Evolutionary conservation across 2,113 vertebrate genomes (phyloP).

Genomic region (Microcebus jonahi): DNA sequence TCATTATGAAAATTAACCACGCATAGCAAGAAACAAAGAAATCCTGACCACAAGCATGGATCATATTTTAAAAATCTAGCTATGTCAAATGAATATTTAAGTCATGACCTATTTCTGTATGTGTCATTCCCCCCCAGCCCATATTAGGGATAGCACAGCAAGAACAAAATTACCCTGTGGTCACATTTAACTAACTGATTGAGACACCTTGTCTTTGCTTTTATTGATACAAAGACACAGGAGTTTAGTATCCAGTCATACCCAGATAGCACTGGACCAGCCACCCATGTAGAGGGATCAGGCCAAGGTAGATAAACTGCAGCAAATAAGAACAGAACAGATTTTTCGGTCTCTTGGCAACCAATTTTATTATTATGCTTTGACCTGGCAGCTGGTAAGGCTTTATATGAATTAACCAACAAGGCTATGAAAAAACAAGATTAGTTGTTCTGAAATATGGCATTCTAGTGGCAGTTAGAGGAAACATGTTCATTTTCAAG

Average conservation of each 20-base stretch:
- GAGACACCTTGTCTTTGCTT: slow-evolving; percentile 5
- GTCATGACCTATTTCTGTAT: background rate
- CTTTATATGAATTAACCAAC: slow-evolving; percentile 69
- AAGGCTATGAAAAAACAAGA: slow-evolving; percentile 58
- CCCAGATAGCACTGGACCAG: background rate
- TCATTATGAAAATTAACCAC: background rate
- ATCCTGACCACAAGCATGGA: background rate
- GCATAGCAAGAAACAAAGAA: slow-evolving; percentile 18
- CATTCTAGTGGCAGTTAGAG: background rate
- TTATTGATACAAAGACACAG: background rate
- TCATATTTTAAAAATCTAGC: background rate
- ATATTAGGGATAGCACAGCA: background rate
- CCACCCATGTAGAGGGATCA: background rate
- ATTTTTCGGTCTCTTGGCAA: slow-evolving; percentile 65
- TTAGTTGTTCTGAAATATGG: background rate
- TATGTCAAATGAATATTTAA: background rate
- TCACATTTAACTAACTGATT: background rate
- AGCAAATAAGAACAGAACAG: slow-evolving; percentile 13
- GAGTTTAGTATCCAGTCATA: background rate
- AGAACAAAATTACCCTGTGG: background rate
- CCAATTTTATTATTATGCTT: slow-evolving; percentile 50
- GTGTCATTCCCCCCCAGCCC: background rate
- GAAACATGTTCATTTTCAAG: background rate
- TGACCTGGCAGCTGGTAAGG: slow-evolving; percentile 59
- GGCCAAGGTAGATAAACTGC: background rate